Base-by-base conservation (phyloP, 2,888 invertebrate genomes). In the Trichopoda pennipes region DNA sequence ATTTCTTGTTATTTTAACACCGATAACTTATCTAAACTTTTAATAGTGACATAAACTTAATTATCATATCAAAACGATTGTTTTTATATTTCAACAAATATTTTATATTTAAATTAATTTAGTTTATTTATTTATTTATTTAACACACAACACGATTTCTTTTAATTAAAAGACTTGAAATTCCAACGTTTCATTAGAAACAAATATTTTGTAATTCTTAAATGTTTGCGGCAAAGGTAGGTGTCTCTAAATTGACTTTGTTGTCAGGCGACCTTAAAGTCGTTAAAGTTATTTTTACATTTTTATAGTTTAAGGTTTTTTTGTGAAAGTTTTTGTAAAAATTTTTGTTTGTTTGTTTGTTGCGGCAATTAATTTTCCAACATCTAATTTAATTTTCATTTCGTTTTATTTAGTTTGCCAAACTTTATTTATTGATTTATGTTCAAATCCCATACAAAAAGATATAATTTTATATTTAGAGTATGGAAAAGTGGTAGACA, bases 61-160 rank as follows among this genome's bases (percentile, higher is more conserved):
- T 56, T 69, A 19, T 69, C 69, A 47, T 32, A 69, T 32, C 44
- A 32, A 68, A 56, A 32, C 28, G 21, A 63, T 73, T n/a, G 21
- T 32, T 73, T n/a, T 51, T 38, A 32, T 8, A 12, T 10, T 35
- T 44, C 19, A 63, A 61, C 42, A 61, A 73, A 53, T 44, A 1
- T 60, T 49, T 51, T 17, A n/a, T 28, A 35, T 12, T 21, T 53
- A 8, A 19, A 49, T 35, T 53, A 38, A 66, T 8, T 16, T 23
- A n/a, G 38, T 7, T 28, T 1, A 7, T 21, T 1, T 8, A 12
- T 38, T 38, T 38, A 38, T 2, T n/a, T n/a, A n/a, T n/a, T n/a
- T n/a, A n/a, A n/a, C n/a, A 38, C 38, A 38, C 12, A 35, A 17
- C 21, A 17, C 16, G 51, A 9, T n/a, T 38, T 66, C 21, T 8